Percentiles rank a stretch among this genome's conserved stretches.
phyloP scores from a whole-genome alignment of 2,113 vertebrate species.

The Pionites leucogaster region DNA sequence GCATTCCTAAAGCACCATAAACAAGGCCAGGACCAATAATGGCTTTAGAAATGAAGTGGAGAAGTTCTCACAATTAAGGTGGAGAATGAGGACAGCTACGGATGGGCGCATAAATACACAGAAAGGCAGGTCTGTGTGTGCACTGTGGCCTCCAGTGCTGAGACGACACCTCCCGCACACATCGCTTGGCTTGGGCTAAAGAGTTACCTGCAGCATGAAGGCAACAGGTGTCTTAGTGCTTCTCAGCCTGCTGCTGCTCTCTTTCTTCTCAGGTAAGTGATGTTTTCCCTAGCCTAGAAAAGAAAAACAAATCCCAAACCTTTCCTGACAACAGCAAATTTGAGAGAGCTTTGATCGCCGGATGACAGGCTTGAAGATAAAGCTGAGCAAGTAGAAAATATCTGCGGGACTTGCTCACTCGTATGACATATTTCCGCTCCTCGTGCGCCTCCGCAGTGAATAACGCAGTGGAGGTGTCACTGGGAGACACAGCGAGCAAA shows the following conservation, averaged over 20 bases:
- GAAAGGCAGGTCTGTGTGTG: conserved; percentile 18
- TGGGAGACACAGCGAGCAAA: neutral
- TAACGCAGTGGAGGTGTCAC: neutral
- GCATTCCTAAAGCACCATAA: too few species aligned
- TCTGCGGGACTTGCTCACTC: conserved; percentile 4
- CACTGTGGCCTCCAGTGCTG: conserved; percentile 19
- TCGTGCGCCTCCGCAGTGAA: neutral
- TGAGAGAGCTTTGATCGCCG: neutral
- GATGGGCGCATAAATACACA: conserved; percentile 45
- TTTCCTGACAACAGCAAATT: neutral
- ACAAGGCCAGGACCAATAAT: conserved; percentile 40
- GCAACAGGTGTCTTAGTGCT: conserved; percentile 65
- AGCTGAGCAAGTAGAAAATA: conserved; percentile 40
- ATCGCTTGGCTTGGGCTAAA: conserved; percentile 38
- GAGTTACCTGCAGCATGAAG: conserved; percentile 68
- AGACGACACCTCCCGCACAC: neutral
- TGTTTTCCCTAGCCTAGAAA: neutral
- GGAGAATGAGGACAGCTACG: conserved; percentile 56
- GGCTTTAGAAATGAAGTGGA: conserved; percentile 49
- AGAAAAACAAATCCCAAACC: neutral
- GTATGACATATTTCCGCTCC: neutral
- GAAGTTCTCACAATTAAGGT: conserved; percentile 76
- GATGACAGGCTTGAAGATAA: conserved; percentile 33
- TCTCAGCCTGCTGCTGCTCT: conserved; percentile 72
- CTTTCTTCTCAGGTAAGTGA: conserved; percentile 73